Conservation (phyloP, 2,888 invertebrate genomes). For the Gandaritis pyraliata region DNA sequence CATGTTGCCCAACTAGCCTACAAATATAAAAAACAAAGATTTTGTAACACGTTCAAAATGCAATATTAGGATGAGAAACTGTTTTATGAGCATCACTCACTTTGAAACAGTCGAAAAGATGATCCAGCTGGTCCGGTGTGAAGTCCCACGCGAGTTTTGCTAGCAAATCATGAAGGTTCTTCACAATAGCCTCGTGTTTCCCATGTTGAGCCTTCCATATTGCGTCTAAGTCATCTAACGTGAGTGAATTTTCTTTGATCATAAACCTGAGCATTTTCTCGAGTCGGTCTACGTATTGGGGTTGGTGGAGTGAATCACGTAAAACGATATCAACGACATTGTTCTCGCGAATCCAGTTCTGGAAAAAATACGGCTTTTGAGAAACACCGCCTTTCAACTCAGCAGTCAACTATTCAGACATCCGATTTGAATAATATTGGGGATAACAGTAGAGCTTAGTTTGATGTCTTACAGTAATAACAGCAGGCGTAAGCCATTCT, state of each 20-base stretch:
- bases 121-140: slow-evolving; percentile 97
- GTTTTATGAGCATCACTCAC: slow-evolving; percentile 67
- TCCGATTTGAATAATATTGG: background rate
- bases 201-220: slow-evolving; percentile 99
- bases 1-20: slow-evolving; percentile 97
- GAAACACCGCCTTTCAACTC: too few relatives aligned
- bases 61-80: background rate
- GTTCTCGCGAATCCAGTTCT: slow-evolving; percentile 98
- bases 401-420: background rate
- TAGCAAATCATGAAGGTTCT: slow-evolving; percentile 97
- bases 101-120: slow-evolving; percentile 98
- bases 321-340: slow-evolving; percentile 97
- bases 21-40: slow-evolving; percentile 5
- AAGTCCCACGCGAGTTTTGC: slow-evolving; percentile 99
- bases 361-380: slow-evolving; percentile 47
- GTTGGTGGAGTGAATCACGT: slow-evolving; percentile 97
- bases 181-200: slow-evolving; percentile 99
- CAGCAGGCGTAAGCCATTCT: slow-evolving; percentile 96
- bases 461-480: slow-evolving; percentile 91
- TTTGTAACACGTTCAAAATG: background rate
- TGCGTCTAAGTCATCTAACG: slow-evolving; percentile 95
- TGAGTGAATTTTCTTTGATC: slow-evolving; percentile 96
- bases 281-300: slow-evolving; percentile 98
- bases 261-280: slow-evolving; percentile 99
- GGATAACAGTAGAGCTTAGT: background rate